A percentile compares a stretch with the other conserved stretches of the same genome.
These are phyloP conservation scores for Desmodus rotundus DNA, from an alignment of 2,113 vertebrate species.

Conservation along the genomic window DNA sequence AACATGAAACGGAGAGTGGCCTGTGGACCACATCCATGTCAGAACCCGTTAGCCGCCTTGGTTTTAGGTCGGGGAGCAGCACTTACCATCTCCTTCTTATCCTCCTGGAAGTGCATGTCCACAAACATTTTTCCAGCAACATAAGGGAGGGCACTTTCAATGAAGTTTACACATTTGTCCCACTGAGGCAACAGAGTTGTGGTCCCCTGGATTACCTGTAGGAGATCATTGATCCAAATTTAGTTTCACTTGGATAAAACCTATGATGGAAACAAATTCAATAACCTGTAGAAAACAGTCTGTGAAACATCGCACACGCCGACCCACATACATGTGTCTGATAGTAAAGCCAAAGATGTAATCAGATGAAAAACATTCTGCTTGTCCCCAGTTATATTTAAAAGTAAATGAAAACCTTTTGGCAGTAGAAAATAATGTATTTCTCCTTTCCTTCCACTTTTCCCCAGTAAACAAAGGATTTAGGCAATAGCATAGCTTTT, in stretches of 20 bases:
- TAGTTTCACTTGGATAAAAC: not conserved
- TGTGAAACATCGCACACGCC: not conserved
- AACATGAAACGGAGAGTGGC: not conserved
- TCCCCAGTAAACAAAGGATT: conserved; percentile 21
- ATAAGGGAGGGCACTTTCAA: conserved; percentile 90
- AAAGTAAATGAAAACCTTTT: conserved; percentile 40
- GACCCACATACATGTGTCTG: not conserved
- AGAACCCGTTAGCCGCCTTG: not conserved
- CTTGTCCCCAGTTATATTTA: not conserved
- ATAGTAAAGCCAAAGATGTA: not conserved
- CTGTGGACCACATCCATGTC: not conserved
- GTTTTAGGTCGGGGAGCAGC: not conserved
- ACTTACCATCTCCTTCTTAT: conserved; percentile 96
- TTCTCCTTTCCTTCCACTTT: conserved; percentile 19
- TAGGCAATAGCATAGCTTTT: not conserved
- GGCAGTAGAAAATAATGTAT: not conserved
- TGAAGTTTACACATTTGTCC: conserved; percentile 97
- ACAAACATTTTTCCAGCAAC: conserved; percentile 95
- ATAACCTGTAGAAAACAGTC: not conserved
- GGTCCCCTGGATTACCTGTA: conserved; percentile 93
- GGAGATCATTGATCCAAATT: conserved; percentile 15
- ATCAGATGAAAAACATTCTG: not conserved
- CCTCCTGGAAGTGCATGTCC: conserved; percentile 93
- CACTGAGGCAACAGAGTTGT: conserved; percentile 93
- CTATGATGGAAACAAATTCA: not conserved